Base-by-base conservation (phyloP, 2,797 vertebrate genomes). In the Rhodeus uyekii region DNA sequence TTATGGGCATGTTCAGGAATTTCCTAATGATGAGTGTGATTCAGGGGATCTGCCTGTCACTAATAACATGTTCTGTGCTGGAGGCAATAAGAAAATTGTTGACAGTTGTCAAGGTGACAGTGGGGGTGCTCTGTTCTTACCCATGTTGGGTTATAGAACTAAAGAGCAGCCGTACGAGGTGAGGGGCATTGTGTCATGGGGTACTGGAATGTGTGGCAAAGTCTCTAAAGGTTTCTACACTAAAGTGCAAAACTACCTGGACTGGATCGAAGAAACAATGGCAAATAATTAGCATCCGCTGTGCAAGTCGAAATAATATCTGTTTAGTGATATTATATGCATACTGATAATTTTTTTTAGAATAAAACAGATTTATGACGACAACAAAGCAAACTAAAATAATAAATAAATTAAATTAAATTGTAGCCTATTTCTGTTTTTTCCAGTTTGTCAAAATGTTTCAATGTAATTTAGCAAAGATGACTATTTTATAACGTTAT, bases 51-150 rank as follows among this genome's bases (percentile, higher is more conserved):
- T 87, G 81, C 44, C 16, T 6, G 53, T 87, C 39, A 86, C 89
- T 2, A 64, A 81, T 6, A 90, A 90, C 81, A 90, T 91, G 89
- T 88, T 91, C 80, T 91, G 90, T 76, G 90, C 88, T 19, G 84
- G 88, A 39, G 68, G 84, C 42, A 74, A 80, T 29, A 85, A 73
- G 48, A 63, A 74, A 8, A 32, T 24, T 0, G 39, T 87, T 3
- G 89, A 90, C 85, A 85, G 87, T n/a, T 89, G 88, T 79, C 8
- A 27, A 8, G 89, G 89, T 10, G 90, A 91, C 73, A 86, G 87
- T 5, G 90, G 89, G 3, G 80, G 80, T 24, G 34, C 34, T 76
- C 87, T 50, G 80, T 58, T 24, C 83, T 83, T 14, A 14, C 80
- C 80, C 8, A 65, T 65, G 63, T 74, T 82, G 61, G 72, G 72